A percentile compares a stretch with the other conserved stretches of the same genome.
phyloP scores from a whole-genome alignment of 2,797 vertebrate species.

The Arctocebus calabarensis region DNA sequence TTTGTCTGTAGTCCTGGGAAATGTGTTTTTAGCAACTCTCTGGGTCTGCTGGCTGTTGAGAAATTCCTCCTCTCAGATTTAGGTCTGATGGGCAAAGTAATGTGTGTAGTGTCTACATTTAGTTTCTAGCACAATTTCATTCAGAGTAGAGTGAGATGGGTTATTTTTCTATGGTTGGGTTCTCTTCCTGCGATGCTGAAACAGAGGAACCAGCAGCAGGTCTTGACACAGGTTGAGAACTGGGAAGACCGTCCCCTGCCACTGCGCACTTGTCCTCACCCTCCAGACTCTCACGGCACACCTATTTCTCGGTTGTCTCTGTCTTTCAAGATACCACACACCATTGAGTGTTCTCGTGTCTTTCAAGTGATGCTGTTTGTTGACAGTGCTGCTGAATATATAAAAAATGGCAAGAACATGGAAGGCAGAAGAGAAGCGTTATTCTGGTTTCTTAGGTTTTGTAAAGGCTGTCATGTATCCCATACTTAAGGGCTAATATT shows the following conservation, averaged over 20 bases:
- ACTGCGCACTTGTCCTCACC: not conserved
- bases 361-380: not conserved
- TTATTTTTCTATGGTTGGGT: not conserved
- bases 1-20: not conserved
- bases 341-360: not conserved
- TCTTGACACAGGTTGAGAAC: not conserved
- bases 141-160: not conserved
- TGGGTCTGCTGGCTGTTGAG: not conserved
- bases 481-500: not conserved
- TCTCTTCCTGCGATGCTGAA: not conserved
- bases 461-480: not conserved
- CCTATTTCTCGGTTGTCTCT: not conserved
- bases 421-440: not conserved
- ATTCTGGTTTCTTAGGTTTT: not conserved
- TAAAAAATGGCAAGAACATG: not conserved
- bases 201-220: not conserved
- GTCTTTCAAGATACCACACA: not conserved
- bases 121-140: not conserved
- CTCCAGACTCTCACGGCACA: not conserved
- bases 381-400: not conserved
- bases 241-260: not conserved
- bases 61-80: not conserved
- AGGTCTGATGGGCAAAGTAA: not conserved
- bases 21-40: not conserved
- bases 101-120: not conserved